Base-by-base conservation (phyloP, 1,140 invertebrate genomes). In the Rhagoletis pomonella region DNA sequence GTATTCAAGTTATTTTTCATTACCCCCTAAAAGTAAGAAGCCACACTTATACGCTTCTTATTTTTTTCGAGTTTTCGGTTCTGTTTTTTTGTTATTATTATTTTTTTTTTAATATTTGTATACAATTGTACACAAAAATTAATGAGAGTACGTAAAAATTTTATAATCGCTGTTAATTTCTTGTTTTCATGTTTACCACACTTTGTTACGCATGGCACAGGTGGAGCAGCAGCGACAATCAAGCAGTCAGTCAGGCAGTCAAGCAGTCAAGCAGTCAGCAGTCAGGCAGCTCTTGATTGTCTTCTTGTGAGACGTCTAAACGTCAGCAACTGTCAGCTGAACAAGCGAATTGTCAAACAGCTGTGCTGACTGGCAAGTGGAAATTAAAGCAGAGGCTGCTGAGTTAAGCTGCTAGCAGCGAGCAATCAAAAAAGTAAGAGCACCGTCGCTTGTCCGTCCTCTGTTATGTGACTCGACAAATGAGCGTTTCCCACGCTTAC, bases 401-500 rank as follows among this genome's bases (percentile, higher is more conserved):
- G 17, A 29, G 29, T 29, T 29, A 73, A 73, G 69, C 5, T 12
- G 44, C 42, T 44, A 14, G n/a, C 14, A 55, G n/a, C 47, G 29
- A 29, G 29, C 14, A 19, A 81, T 17, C 17, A 55, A 81, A 29
- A 29, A 29, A 29, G 29, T 29, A 29, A 0, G 29, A 81, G 73
- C 55, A n/a, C 17, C 47, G 47, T 55, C 69, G 10, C 29, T 29
- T 29, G 29, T 29, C 4, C 6, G 2, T 47, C 2, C 0, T 5
- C 69, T 12, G 14, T 39, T 64, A 86, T 86, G 87, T 86, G 87
- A 88, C 65, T 86, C 65, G 69, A 73, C 55, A 86, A 88, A 88
- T 62, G 87, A 85, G 85, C 87, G 85, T 88, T 88, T 88, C 87
- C 87, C 87, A 88, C 87, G 87, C 85, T 88, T 81, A 81, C 47